Evolutionary conservation across 2,113 vertebrate genomes (phyloP).

Genomic region (Hippopotamus amphibius): DNA sequence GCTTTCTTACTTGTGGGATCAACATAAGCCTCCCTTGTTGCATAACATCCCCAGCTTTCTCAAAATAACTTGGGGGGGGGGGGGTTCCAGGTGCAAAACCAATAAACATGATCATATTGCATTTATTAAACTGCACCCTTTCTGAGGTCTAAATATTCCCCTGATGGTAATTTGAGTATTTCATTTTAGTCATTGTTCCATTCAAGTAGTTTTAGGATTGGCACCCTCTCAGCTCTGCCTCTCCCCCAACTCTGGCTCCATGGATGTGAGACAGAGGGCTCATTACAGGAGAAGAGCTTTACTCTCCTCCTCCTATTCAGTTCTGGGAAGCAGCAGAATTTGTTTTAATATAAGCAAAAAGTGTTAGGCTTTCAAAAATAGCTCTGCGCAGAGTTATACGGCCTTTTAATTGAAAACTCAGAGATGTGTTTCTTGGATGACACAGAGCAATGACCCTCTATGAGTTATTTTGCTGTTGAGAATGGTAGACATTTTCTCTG

Average conservation of each 20-base stretch:
- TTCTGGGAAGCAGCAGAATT: not conserved
- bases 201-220: not conserved
- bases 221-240: not conserved
- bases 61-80: not conserved
- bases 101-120: not conserved
- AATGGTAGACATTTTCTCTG: not conserved
- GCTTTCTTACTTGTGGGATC: not conserved
- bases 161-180: not conserved
- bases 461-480: not conserved
- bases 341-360: conserved; percentile 24
- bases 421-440: not conserved
- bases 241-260: not conserved
- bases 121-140: not conserved
- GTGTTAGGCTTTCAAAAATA: conserved; percentile 25
- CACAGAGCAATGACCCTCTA: not conserved
- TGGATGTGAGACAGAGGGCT: not conserved
- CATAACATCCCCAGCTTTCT: not conserved
- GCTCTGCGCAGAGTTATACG: not conserved
- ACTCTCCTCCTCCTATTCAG: not conserved
- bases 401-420: not conserved
- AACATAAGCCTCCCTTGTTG: not conserved
- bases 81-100: not conserved
- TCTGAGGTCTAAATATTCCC: not conserved
- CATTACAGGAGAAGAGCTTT: not conserved
- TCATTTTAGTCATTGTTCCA: not conserved